Evolutionary conservation across 2,797 vertebrate genomes (phyloP).

Genomic region (Myripristis jacobus): DNA sequence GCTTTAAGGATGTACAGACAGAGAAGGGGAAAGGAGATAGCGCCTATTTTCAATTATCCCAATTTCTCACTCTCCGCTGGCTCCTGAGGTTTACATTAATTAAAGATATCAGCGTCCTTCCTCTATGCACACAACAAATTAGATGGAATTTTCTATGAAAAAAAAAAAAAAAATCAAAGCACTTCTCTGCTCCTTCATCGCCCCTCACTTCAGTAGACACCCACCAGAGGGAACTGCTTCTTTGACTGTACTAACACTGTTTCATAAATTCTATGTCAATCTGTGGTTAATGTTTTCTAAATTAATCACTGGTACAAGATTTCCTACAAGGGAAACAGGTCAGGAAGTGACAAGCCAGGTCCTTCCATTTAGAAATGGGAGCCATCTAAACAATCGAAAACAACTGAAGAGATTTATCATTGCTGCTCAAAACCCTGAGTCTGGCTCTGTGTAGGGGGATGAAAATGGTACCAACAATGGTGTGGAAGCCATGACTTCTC

Average conservation of each 20-base stretch:
- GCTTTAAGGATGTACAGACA: slow-evolving; percentile 77
- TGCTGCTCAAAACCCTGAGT: slow-evolving; percentile 29
- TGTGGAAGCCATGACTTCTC: slow-evolving; percentile 61
- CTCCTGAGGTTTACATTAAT: slow-evolving; percentile 80
- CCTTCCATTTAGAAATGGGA: slow-evolving; percentile 60
- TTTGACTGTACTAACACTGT: slow-evolving; percentile 48
- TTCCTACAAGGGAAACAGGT: slow-evolving; percentile 63
- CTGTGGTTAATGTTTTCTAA: slow-evolving; percentile 61
- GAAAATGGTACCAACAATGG: slow-evolving; percentile 59
- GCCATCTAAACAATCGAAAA: slow-evolving; percentile 46
- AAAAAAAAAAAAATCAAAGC: slow-evolving; percentile 61
- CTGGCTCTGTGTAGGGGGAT: slow-evolving; percentile 38
- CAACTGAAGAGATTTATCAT: slow-evolving; percentile 48
- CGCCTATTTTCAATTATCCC: slow-evolving; percentile 82
- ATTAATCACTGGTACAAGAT: slow-evolving; percentile 48
- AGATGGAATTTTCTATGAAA: slow-evolving; percentile 64
- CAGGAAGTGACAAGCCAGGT: slow-evolving; percentile 34
- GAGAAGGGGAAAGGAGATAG: slow-evolving; percentile 49
- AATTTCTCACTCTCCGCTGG: slow-evolving; percentile 76
- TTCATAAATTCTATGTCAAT: slow-evolving; percentile 60
- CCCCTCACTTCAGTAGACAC: slow-evolving; percentile 63
- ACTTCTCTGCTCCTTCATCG: slow-evolving; percentile 47
- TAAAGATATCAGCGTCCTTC: slow-evolving; percentile 68
- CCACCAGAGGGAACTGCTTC: slow-evolving; percentile 72
- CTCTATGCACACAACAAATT: slow-evolving; percentile 65